Evolutionary conservation across 2,888 invertebrate genomes (phyloP).

Genomic region (Meliscaeva auricollis): DNA sequence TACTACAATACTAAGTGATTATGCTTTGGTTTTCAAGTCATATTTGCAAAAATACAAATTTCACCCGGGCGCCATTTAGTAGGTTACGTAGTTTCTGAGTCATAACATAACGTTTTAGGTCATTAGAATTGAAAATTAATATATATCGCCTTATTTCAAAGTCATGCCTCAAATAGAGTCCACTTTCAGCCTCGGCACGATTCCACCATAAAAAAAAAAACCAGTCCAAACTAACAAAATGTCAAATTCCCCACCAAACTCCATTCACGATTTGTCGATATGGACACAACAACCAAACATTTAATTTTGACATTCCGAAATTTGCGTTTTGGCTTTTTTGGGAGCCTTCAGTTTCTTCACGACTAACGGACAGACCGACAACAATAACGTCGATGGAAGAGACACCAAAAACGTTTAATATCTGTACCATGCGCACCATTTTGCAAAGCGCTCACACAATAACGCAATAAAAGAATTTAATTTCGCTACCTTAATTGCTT

Average conservation of each 20-base stretch:
- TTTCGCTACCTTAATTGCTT: conserved; percentile 75
- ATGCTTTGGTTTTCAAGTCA: too few species aligned
- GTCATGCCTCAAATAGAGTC: too few species aligned
- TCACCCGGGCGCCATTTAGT: conserved; percentile 12
- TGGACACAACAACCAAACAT: conserved; percentile 28
- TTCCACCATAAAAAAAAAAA: conserved; percentile 9
- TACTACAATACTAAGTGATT: too few species aligned
- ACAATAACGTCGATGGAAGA: background rate
- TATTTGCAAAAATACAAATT: background rate
- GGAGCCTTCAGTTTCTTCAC: background rate
- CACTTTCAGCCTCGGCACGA: conserved; percentile 14
- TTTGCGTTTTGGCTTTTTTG: conserved; percentile 39
- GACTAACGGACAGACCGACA: background rate
- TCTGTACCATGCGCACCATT: conserved; percentile 7
- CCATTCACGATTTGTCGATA: conserved; percentile 42
- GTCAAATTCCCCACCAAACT: conserved; percentile 39
- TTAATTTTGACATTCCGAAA: conserved; percentile 55
- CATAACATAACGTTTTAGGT: background rate
- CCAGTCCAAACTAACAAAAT: conserved; percentile 19
- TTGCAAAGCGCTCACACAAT: background rate
- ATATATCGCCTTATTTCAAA: background rate
- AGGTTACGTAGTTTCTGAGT: background rate
- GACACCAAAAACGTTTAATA: conserved; percentile 11
- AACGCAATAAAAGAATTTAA: conserved; percentile 64
- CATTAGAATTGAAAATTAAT: background rate